phyloP scores from a whole-genome alignment of 2,797 vertebrate genomes.

The Lophotriccus pileatus region DNA sequence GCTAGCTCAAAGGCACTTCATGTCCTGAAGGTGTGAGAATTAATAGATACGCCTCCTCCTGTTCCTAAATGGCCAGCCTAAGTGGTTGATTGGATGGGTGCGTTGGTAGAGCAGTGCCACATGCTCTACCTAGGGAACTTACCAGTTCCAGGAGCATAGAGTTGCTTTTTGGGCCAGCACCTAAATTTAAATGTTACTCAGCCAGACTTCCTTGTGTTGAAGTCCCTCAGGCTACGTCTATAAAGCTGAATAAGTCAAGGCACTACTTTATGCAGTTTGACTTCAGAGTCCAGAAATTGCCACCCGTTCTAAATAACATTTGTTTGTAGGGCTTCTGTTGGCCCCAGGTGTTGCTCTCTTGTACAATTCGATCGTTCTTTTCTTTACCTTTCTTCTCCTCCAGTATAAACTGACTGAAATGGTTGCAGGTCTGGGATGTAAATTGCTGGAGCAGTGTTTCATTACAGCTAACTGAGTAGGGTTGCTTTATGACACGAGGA shows the following conservation, averaged over 20 bases:
- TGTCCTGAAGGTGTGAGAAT: not conserved
- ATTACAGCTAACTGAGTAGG: not conserved
- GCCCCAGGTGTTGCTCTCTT: not conserved
- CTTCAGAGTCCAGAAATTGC: not conserved
- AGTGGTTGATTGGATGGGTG: not conserved
- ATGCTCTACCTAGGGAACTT: not conserved
- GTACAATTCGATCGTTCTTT: fast-evolving
- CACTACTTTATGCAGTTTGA: not conserved
- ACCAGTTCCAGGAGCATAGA: fast-evolving
- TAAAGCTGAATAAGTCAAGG: not conserved
- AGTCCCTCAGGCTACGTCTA: not conserved
- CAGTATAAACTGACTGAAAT: not conserved
- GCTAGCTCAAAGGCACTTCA: not conserved
- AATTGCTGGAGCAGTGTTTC: not conserved
- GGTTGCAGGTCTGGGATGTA: not conserved
- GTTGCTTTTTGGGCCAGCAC: not conserved
- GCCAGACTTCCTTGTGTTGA: not conserved
- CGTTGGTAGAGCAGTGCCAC: not conserved
- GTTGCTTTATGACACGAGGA: not conserved
- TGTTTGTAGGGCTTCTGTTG: not conserved
- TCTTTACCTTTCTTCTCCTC: not conserved
- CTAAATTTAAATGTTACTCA: not conserved
- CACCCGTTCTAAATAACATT: not conserved
- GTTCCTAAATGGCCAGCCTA: not conserved
- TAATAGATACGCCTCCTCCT: not conserved